Evolutionary conservation across 2,888 invertebrate genomes (phyloP), one percentile per base, ranked within the genome.

Genomic region (Odontocolon sp.): DNA sequence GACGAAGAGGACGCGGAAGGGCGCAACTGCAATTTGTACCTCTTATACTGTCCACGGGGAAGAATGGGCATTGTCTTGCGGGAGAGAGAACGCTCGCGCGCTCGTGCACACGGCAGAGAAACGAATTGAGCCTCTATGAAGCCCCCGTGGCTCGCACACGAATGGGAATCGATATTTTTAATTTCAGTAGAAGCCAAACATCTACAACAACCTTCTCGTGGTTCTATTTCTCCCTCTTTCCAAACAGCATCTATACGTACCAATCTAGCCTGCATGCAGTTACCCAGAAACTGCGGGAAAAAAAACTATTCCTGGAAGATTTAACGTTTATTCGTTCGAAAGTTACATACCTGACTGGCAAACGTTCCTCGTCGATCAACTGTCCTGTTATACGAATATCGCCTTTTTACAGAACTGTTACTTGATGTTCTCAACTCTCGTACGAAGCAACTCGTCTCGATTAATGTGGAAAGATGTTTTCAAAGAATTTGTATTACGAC

Each of bases 151-250:
- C 59, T 26, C 57, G 14, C 57, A 87, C 84, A 86, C 86, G 86
- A 90, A 89, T 86, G 87, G 88, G 85, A 90, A 90, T 89, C 89
- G 89, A 90, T 90, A 89, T 90, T 89, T 90, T 90, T 90, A 89
- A 89, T 89, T 89, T 88, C 87, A 88, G 89, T 88, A 88, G 88
- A 89, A 89, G 87, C 88, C 88, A 88, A 89, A 88, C 87, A 89
- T 88, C 87, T 84, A 85, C 85, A 82, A 59, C 77, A 69, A 70
- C 70, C 57, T 69, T 40, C 71, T 78, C 70, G 50, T 74, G 54
- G n/a, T 57, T 61, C 73, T 59, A 59, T 76, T 31, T 26, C 38
- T 50, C 50, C 42, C 23, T 68, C 40, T 14, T 64, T 64, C 38
- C 66, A 57, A 40, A 38, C 16, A 9, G 36, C 26, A 21, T 52